Conservation (phyloP, 2,888 invertebrate species). For the Monopis laevigella region DNA sequence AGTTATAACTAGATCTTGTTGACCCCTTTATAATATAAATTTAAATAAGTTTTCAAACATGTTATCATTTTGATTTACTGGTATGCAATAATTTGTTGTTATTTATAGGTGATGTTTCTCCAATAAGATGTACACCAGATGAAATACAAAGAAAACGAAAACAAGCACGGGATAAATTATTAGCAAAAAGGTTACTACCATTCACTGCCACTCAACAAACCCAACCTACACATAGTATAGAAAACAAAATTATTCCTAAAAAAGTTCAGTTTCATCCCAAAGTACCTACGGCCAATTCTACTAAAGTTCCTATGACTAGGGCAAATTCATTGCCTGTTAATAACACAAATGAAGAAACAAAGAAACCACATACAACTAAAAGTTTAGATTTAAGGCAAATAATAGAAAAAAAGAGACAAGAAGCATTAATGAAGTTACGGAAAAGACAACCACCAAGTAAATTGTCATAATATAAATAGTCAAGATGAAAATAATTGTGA, state of each 20-base stretch:
- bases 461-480: too few species aligned
- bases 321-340: conserved; percentile 8
- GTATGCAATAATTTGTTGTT: neutral
- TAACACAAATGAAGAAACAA: conserved; percentile 14
- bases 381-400: conserved; percentile 34
- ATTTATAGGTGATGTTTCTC: conserved; percentile 22
- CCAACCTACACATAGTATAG: conserved; percentile 26
- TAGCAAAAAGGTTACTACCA: conserved; percentile 57
- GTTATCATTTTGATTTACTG: too few species aligned
- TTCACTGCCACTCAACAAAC: conserved; percentile 32
- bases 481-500: too few species aligned
- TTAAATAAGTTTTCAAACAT: too few species aligned
- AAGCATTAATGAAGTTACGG: conserved; percentile 53
- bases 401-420: conserved; percentile 57
- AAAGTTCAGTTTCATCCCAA: conserved; percentile 36
- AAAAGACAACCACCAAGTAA: conserved; percentile 39
- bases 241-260: conserved; percentile 20
- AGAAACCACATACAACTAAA: conserved; percentile 12
- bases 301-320: conserved; percentile 3
- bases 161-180: conserved; percentile 67
- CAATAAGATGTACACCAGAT: conserved; percentile 61
- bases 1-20: too few species aligned
- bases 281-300: conserved; percentile 24
- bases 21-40: too few species aligned
- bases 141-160: conserved; percentile 71